A percentile compares a stretch with the other conserved stretches of the same genome.
Evolutionary conservation across 2,888 invertebrate genomes (phyloP).

Genomic region (Conus canariensis): DNA sequence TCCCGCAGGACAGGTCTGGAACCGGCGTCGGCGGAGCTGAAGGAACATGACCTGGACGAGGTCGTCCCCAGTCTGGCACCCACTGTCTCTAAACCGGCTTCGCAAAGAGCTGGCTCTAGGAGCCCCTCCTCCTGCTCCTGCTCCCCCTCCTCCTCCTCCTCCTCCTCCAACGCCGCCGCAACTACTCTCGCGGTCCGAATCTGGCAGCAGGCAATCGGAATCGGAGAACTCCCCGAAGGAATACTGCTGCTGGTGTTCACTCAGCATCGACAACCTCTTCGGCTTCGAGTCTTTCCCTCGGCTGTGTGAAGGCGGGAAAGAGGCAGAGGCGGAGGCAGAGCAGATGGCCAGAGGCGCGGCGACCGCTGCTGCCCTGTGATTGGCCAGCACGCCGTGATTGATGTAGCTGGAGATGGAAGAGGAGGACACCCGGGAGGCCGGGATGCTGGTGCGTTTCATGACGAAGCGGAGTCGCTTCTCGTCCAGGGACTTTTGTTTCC

Average conservation of each 20-base stretch:
- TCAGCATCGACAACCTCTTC: not conserved
- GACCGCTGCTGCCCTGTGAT: conserved; percentile 21
- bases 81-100: conserved; percentile 44
- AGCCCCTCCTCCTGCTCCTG: not conserved
- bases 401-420: conserved; percentile 37
- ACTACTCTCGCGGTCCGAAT: not conserved
- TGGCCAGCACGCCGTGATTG: conserved; percentile 52
- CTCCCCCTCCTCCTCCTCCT: not conserved
- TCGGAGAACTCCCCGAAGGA: conserved; percentile 39
- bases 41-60: conserved; percentile 52
- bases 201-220: conserved; percentile 38
- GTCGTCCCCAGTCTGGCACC: conserved; percentile 63
- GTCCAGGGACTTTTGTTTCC: conserved; percentile 54
- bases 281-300: not conserved
- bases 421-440: not conserved
- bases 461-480: conserved; percentile 52
- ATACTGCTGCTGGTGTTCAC: not conserved
- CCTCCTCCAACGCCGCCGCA: not conserved
- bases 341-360: too few relatives aligned
- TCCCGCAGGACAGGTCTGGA: not conserved
- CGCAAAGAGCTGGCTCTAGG: not conserved
- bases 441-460: conserved; percentile 45
- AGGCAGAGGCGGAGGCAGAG: not conserved
- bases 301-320: not conserved
- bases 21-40: conserved; percentile 41